Evolutionary conservation across 2,113 vertebrate genomes (phyloP).

Genomic region (Phalacrocorax pelagicus): DNA sequence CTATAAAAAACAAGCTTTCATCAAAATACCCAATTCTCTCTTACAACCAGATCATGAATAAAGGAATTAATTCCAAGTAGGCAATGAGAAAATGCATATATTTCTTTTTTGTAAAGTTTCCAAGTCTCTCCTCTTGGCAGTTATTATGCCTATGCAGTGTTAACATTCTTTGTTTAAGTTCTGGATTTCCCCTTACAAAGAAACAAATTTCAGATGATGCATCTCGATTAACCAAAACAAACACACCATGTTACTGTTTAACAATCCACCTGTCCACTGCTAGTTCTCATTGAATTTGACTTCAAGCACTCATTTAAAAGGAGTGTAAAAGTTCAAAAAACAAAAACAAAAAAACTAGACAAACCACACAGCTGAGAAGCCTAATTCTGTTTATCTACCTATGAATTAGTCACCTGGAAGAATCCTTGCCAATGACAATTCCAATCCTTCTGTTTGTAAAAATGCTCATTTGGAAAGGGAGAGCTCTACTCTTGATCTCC

Average conservation of each 20-base stretch:
- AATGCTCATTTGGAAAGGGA: not conserved
- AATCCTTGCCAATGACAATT: not conserved
- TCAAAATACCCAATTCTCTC: not conserved
- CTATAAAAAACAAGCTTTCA: not conserved
- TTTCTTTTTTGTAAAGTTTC: not conserved
- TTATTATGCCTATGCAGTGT: not conserved
- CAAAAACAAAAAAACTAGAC: not conserved
- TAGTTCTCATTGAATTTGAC: not conserved
- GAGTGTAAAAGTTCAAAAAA: not conserved
- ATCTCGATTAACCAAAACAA: not conserved
- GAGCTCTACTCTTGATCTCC: not conserved
- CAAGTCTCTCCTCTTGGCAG: not conserved
- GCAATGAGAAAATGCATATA: conserved; percentile 4
- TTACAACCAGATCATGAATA: not conserved
- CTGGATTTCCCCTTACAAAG: not conserved
- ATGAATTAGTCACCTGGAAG: not conserved
- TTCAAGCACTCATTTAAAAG: not conserved
- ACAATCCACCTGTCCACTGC: not conserved
- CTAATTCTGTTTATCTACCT: not conserved
- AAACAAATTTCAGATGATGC: not conserved
- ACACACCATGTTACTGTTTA: not conserved
- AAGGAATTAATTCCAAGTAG: not conserved
- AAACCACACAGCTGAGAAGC: not conserved
- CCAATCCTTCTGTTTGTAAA: not conserved
- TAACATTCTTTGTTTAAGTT: conserved; percentile 19